phyloP scores from a whole-genome alignment of 2,113 vertebrate genomes.

The Polypterus senegalus region DNA sequence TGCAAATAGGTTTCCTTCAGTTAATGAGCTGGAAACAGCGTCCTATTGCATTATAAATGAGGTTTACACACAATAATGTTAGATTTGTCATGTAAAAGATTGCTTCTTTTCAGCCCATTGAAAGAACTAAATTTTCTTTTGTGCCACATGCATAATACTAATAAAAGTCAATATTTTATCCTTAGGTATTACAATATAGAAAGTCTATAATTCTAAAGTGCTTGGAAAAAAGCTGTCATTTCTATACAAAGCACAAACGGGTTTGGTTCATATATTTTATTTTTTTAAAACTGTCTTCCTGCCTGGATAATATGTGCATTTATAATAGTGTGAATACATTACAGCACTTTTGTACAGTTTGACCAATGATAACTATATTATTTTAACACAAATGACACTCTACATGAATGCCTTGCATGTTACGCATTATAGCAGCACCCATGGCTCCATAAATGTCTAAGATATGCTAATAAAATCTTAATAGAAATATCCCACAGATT shows the following conservation, averaged over 20 bases:
- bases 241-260: constrained; percentile 32
- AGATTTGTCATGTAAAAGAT: constrained; percentile 49
- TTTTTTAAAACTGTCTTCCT: constrained; percentile 16
- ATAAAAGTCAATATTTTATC: constrained; percentile 37
- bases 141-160: constrained; percentile 35
- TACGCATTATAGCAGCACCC: constrained; percentile 4
- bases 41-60: constrained; percentile 49
- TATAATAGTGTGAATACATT: constrained; percentile 14
- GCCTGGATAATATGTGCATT: constrained; percentile 20
- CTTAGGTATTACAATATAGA: constrained; percentile 36
- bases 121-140: constrained; percentile 47
- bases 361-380: constrained; percentile 14
- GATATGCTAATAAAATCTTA: not conserved
- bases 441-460: constrained; percentile 10
- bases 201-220: constrained; percentile 44
- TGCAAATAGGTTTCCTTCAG: constrained; percentile 47
- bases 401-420: not conserved
- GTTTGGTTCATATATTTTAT: constrained; percentile 22
- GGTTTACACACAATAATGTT: constrained; percentile 52
- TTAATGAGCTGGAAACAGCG: constrained; percentile 56
- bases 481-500: not conserved
- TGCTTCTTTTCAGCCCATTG: constrained; percentile 38
- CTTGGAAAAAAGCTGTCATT: constrained; percentile 30
- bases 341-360: constrained; percentile 15
- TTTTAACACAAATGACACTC: constrained; percentile 20